Percentiles rank a stretch among this genome's conserved stretches.
Evolutionary conservation across 37 sponge, comb jelly and placozoan species (phyloP).

Genomic region (Hormiphora californensis): DNA sequence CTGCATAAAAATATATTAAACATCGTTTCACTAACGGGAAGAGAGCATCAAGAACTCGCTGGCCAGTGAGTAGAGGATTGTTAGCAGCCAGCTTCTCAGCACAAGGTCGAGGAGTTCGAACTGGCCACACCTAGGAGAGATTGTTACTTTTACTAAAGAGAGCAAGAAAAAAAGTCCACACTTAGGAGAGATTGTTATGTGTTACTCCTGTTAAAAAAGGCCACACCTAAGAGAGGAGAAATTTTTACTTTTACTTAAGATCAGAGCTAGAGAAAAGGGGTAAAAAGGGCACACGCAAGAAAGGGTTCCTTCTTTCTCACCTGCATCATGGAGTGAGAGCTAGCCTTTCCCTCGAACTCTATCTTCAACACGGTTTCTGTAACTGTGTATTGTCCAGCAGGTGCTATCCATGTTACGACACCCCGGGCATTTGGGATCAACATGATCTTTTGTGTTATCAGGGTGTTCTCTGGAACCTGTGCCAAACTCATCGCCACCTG

Average conservation of each 20-base stretch:
- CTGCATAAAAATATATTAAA: too few species aligned
- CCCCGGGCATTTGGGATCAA: constrained; percentile 82
- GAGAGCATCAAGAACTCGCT: constrained; percentile 93
- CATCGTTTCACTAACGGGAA: constrained; percentile 94
- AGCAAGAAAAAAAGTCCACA: neutral
- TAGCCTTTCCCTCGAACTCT: constrained; percentile 89
- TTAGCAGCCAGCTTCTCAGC: constrained; percentile 93
- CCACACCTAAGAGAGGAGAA: too few species aligned
- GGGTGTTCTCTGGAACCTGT: constrained; percentile 83
- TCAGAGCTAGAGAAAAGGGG: neutral
- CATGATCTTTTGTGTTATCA: constrained; percentile 80
- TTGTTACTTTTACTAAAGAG: neutral
- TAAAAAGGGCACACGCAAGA: neutral
- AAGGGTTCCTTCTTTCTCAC: constrained; percentile 58
- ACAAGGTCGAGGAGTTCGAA: constrained; percentile 85
- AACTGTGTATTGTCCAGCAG: constrained; percentile 78
- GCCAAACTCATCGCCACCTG: constrained; percentile 93
- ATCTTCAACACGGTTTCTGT: constrained; percentile 80
- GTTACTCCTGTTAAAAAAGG: neutral
- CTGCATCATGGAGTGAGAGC: constrained; percentile 82
- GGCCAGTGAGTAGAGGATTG: constrained; percentile 94
- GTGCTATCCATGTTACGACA: constrained; percentile 80
- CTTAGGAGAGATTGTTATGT: neutral
- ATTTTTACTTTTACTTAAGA: too few species aligned
- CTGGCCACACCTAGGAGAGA: constrained; percentile 90